phyloP scores from a whole-genome alignment of 2,797 vertebrate genomes.

The Pseudochirops cupreus region DNA sequence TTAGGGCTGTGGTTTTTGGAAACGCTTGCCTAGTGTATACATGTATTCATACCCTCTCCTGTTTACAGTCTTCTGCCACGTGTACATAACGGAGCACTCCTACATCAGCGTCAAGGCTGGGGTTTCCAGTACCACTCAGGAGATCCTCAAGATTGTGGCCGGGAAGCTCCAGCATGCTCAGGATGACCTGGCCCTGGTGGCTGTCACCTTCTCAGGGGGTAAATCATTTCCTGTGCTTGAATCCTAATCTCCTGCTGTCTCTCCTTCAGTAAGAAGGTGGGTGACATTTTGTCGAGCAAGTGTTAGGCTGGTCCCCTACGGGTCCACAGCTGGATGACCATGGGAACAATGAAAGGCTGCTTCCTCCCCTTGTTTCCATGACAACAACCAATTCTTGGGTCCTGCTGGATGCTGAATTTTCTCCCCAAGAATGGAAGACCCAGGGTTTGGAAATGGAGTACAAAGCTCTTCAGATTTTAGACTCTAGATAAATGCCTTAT shows the following conservation, averaged over 20 bases:
- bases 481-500: constrained; percentile 70
- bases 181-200: constrained; percentile 92
- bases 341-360: constrained; percentile 80
- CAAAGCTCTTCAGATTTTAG: constrained; percentile 71
- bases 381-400: constrained; percentile 81
- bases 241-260: constrained; percentile 52
- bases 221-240: constrained; percentile 77
- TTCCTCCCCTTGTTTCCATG: constrained; percentile 85
- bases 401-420: constrained; percentile 72
- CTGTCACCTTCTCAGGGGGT: constrained; percentile 93
- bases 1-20: background rate
- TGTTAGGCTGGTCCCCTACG: constrained; percentile 57
- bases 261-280: constrained; percentile 45
- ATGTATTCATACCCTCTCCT: constrained; percentile 29
- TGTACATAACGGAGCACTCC: constrained; percentile 94
- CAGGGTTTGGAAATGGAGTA: constrained; percentile 74
- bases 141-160: constrained; percentile 92
- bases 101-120: constrained; percentile 94
- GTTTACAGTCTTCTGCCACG: constrained; percentile 92
- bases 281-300: constrained; percentile 72
- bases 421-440: constrained; percentile 67
- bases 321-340: constrained; percentile 84
- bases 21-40: background rate
- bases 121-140: constrained; percentile 88
- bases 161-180: constrained; percentile 92